phyloP scores from a whole-genome alignment of 2,888 invertebrate genomes.

The Seira musarum region DNA sequence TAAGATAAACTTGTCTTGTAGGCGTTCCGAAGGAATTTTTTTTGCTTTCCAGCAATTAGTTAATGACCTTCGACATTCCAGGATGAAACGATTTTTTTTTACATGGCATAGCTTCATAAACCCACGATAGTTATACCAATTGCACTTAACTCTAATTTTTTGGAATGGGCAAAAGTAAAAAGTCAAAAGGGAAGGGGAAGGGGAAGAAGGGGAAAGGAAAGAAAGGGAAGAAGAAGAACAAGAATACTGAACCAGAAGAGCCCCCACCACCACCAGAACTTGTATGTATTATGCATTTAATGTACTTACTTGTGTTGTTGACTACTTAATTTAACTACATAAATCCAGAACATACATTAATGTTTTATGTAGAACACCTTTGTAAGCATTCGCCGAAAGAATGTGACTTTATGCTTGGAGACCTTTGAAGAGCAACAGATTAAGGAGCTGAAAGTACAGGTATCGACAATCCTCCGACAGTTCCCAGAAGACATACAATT shows the following conservation, averaged over 20 bases:
- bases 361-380: constrained; percentile 42
- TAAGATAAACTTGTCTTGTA: too few species aligned
- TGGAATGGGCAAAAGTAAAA: constrained; percentile 45
- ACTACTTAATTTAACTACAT: background rate
- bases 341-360: background rate
- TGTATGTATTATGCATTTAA: constrained; percentile 12
- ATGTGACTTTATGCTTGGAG: constrained; percentile 43
- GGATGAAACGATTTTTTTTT: too few species aligned
- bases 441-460: constrained; percentile 46
- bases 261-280: constrained; percentile 52
- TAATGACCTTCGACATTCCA: too few species aligned
- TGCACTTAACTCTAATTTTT: too few species aligned
- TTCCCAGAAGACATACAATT: constrained; percentile 53
- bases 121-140: too few species aligned
- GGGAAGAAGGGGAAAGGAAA: constrained; percentile 36
- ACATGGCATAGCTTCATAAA: too few species aligned
- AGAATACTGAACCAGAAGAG: constrained; percentile 26
- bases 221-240: constrained; percentile 30
- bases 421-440: constrained; percentile 33
- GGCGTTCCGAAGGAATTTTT: too few species aligned
- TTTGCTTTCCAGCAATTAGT: too few species aligned
- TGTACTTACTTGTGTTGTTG: too few species aligned
- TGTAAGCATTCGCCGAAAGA: constrained; percentile 50
- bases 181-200: constrained; percentile 22
- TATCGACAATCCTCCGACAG: constrained; percentile 46